Conservation (phyloP, 2,888 invertebrate genomes). For the Athripsodes cinereus region DNA sequence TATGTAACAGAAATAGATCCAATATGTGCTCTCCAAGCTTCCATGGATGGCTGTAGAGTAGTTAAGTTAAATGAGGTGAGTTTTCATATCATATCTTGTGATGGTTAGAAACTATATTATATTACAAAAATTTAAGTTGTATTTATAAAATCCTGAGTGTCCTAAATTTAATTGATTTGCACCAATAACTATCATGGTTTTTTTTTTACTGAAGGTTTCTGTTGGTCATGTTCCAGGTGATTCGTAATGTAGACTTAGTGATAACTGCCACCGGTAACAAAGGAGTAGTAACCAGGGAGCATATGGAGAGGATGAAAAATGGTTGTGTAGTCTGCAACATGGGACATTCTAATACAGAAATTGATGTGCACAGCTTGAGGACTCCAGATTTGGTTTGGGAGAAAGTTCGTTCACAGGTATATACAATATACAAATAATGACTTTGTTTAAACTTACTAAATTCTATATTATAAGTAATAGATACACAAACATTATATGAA, state of each 20-base stretch:
- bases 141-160: not conserved
- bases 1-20: conserved; percentile 92
- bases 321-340: conserved; percentile 95
- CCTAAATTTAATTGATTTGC: too few species aligned
- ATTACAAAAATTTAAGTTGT: too few species aligned
- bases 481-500: not conserved
- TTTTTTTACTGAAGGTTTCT: too few species aligned
- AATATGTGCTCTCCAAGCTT: conserved; percentile 94
- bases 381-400: conserved; percentile 97
- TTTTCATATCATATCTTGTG: too few species aligned
- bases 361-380: conserved; percentile 86
- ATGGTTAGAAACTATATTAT: too few species aligned
- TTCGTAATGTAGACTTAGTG: conserved; percentile 88
- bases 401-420: conserved; percentile 83
- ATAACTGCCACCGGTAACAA: conserved; percentile 98
- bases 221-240: conserved; percentile 67
- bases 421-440: too few species aligned
- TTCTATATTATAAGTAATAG: too few species aligned
- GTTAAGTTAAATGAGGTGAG: conserved; percentile 87
- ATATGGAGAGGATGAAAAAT: conserved; percentile 95
- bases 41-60: conserved; percentile 96
- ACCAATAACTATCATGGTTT: too few species aligned
- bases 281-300: conserved; percentile 90
- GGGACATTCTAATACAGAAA: conserved; percentile 96
- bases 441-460: too few species aligned